These are phyloP conservation scores for Aphaenogaster floridana DNA, from an alignment of 1,140 invertebrate genomes.

Conservation along the genomic window DNA sequence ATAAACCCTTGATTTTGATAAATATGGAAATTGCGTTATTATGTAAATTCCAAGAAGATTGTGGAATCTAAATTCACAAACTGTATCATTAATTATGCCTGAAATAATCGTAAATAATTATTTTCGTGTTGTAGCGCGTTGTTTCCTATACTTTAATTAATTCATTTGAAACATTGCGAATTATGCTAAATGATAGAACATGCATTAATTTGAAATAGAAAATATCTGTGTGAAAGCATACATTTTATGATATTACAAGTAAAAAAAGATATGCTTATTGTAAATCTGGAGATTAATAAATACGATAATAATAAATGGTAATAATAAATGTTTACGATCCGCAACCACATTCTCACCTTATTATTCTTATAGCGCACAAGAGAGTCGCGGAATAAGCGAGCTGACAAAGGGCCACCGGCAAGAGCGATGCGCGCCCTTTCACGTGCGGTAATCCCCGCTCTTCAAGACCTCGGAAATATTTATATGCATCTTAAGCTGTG, in stretches of 20 bases:
- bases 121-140: neutral
- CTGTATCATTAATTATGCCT: neutral
- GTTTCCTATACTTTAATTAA: neutral
- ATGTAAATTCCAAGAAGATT: neutral
- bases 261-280: conserved; percentile 4
- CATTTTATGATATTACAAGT: neutral
- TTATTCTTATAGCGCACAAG: conserved; percentile 58
- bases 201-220: neutral
- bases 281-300: neutral
- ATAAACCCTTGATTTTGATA: neutral
- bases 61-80: neutral
- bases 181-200: neutral
- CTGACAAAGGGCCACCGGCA: conserved; percentile 67
- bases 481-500: conserved; percentile 76
- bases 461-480: conserved; percentile 77
- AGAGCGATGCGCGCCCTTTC: conserved; percentile 69
- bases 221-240: neutral
- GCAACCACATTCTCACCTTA: conserved; percentile 68
- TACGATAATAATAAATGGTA: neutral
- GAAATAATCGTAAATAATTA: neutral
- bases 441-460: conserved; percentile 72
- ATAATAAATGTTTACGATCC: conserved; percentile 68
- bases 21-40: neutral
- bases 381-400: conserved; percentile 67
- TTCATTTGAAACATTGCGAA: neutral